Evolutionary conservation across 2,797 vertebrate genomes (phyloP).

Genomic region (Gambelia wislizenii): DNA sequence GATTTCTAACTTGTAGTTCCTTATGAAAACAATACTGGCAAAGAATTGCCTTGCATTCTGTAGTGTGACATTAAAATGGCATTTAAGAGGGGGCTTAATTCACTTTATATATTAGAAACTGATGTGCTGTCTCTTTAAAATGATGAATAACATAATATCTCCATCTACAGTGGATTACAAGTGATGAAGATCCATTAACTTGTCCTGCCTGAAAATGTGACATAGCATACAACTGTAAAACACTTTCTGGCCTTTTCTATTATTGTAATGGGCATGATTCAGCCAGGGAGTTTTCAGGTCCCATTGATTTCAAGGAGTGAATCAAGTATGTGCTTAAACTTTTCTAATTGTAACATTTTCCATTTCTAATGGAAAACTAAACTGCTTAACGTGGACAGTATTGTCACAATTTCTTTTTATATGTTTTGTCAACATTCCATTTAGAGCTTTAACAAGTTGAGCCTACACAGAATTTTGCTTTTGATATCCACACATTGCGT

Average conservation of each 20-base stretch:
- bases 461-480: not conserved
- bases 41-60: not conserved
- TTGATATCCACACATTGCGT: no score
- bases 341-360: not conserved
- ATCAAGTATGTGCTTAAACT: not conserved
- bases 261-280: conserved; percentile 17
- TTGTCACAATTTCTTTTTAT: not conserved
- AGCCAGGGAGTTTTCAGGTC: not conserved
- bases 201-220: conserved; percentile 20
- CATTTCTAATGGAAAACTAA: no score
- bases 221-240: not conserved
- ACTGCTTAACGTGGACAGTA: not conserved
- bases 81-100: not conserved
- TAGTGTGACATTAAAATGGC: conserved; percentile 9
- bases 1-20: not conserved
- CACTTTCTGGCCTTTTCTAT: not conserved
- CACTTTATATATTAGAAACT: conserved; percentile 28
- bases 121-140: not conserved
- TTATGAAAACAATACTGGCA: not conserved
- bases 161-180: not conserved
- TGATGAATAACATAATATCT: not conserved
- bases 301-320: not conserved
- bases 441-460: not conserved
- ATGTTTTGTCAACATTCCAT: not conserved
- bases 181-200: conserved; percentile 18